Evolutionary conservation across 64 coral and sea anemone species (phyloP).

Genomic region (Cladopsammia gracilis): DNA sequence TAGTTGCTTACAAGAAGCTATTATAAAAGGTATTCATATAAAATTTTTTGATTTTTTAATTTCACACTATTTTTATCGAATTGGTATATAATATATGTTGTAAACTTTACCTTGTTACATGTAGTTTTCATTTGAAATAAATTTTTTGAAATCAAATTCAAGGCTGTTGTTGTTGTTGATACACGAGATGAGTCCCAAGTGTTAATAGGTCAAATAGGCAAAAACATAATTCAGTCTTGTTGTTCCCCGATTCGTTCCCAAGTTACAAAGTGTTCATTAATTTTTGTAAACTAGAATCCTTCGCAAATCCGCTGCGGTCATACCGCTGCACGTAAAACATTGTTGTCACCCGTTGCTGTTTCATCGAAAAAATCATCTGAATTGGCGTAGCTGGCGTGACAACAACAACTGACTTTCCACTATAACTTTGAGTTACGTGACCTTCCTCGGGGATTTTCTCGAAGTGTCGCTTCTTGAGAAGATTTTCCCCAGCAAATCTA

Average conservation of each 20-base stretch:
- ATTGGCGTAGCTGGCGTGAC: slow-evolving; percentile 41
- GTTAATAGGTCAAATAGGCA: too few species aligned
- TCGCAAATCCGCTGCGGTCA: slow-evolving; percentile 50
- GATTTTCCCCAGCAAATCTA: slow-evolving; percentile 32
- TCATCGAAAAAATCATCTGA: slow-evolving; percentile 1
- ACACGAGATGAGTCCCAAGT: too few species aligned
- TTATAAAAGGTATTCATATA: too few species aligned
- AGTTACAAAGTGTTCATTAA: not conserved
- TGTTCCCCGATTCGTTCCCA: too few species aligned
- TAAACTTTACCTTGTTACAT: too few species aligned
- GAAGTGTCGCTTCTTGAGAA: slow-evolving; percentile 22
- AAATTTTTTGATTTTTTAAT: too few species aligned
- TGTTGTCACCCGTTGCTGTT: slow-evolving; percentile 23
- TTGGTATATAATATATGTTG: too few species aligned
- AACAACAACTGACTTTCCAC: slow-evolving; percentile 27
- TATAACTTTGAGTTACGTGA: not conserved
- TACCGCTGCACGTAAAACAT: slow-evolving; percentile 55
- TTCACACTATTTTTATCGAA: too few species aligned
- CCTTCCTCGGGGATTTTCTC: slow-evolving; percentile 26
- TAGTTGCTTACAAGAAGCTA: too few species aligned
- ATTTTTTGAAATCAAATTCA: too few species aligned
- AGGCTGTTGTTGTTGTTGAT: too few species aligned
- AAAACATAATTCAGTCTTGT: too few species aligned
- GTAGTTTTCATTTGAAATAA: not conserved
- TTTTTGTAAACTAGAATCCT: slow-evolving; percentile 53